phyloP scores from a whole-genome alignment of 92 coral and sea anemone species.

The Siderastrea radians region DNA sequence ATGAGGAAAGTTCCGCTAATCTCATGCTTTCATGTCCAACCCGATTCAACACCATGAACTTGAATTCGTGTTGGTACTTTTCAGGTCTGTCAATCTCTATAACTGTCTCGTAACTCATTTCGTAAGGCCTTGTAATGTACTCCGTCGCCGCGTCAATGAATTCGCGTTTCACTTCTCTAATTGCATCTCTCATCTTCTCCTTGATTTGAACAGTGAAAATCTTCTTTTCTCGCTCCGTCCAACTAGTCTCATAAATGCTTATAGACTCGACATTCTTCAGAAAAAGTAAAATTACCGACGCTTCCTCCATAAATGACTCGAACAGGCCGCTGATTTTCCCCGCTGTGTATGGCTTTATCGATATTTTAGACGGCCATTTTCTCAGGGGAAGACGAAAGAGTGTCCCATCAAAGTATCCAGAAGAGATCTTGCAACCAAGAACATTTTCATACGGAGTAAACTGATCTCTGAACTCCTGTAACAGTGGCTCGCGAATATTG shows the following conservation, averaged over 20 bases:
- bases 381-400: conserved; percentile 94
- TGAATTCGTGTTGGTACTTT: conserved; percentile 60
- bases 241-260: conserved; percentile 77
- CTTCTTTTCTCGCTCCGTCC: conserved; percentile 80
- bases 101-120: conserved; percentile 81
- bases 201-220: conserved; percentile 79
- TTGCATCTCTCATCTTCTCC: conserved; percentile 68
- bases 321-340: conserved; percentile 79
- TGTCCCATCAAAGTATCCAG: conserved; percentile 82
- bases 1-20: conserved; percentile 74
- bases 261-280: conserved; percentile 85
- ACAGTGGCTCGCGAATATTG: conserved; percentile 74
- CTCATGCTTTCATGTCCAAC: conserved; percentile 77
- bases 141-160: conserved; percentile 72
- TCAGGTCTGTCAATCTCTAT: conserved; percentile 72
- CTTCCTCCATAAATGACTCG: conserved; percentile 92
- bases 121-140: conserved; percentile 60
- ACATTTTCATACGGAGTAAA: conserved; percentile 92
- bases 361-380: conserved; percentile 93
- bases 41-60: conserved; percentile 86
- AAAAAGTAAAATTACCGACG: conserved; percentile 83
- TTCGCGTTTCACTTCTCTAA: conserved; percentile 67
- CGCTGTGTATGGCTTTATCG: conserved; percentile 88
- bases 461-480: conserved; percentile 84
- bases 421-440: conserved; percentile 86